Evolutionary conservation across 2,888 invertebrate genomes (phyloP), one percentile per base, ranked within the genome.

Genomic region (Polydrusus cervinus): DNA sequence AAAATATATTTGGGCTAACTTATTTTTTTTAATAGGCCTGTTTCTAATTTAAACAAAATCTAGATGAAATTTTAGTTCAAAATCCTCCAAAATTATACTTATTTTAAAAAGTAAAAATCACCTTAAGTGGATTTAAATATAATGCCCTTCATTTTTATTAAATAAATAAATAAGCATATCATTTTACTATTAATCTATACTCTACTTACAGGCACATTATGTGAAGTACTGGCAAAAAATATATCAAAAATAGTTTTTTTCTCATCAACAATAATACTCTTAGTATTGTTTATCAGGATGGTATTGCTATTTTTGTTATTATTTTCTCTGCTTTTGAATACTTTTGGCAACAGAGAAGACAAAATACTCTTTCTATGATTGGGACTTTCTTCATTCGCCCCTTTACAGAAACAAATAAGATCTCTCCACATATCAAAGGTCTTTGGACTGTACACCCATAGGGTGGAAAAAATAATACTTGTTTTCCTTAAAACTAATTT

Each of bases 401-500:
- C 75, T 53, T 67, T 71, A 51, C 71, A 75, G 25, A 76, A 74
- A 61, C 83, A 78, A 55, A 85, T 79, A 45, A 85, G 76, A 74
- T 84, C 82, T 51, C 83, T 83, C 85, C 85, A 86, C 77, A 81
- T 83, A 67, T 83, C 82, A 75, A 85, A 85, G 9, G 85, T 86
- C 76, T 86, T 86, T 30, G 84, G 83, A 14, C 85, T 85, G 76
- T 84, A 85, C 13, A 86, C 85, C 86, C 86, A 86, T 18, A 85
- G 76, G 8, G 84, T 80, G 11, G 85, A 82, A 76, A 84, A 83
- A 57, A 84, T 81, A 53, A 84, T 82, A 78, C 85, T 82, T 34
- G 82, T 76, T 71, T 84, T 83, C 64, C 83, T 82, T 65, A 82
- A 78, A 49, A 82, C 81, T 70, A 85, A 77, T 71, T 81, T 81